These are phyloP conservation scores for Luperina nickerlii DNA, from an alignment of 2,888 invertebrate species.

Conservation along the genomic window DNA sequence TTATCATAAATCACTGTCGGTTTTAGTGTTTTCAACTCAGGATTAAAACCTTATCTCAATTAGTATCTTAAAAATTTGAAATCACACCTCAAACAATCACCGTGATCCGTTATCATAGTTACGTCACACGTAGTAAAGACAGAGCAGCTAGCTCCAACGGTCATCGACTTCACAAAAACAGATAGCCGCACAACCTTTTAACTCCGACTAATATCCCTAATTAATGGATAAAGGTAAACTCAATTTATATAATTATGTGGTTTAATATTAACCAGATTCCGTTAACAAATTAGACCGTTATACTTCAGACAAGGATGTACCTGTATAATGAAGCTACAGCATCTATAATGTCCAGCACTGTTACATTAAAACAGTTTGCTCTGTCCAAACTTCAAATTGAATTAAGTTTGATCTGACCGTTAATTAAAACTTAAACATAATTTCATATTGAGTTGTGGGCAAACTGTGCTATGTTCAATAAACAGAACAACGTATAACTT, in stretches of 20 bases:
- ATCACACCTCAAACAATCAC: background rate
- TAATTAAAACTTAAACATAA: constrained; percentile 83
- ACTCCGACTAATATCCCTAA: background rate
- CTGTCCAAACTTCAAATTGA: constrained; percentile 73
- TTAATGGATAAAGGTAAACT: constrained; percentile 16
- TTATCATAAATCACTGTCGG: constrained; percentile 18
- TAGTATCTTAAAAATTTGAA: background rate
- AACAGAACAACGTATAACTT: constrained; percentile 83
- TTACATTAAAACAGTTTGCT: constrained; percentile 64
- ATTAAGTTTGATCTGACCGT: constrained; percentile 75
- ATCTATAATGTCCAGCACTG: constrained; percentile 34
- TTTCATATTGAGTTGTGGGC: constrained; percentile 79
- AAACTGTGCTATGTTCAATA: constrained; percentile 80
- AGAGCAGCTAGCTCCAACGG: background rate
- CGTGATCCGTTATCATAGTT: background rate
- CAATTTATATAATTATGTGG: constrained; percentile 33
- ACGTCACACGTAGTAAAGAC: background rate
- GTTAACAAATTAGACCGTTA: constrained; percentile 33
- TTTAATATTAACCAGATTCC: constrained; percentile 32
- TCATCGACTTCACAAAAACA: background rate
- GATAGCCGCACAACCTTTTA: background rate
- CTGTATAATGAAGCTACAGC: constrained; percentile 30
- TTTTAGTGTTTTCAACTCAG: background rate
- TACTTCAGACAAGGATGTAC: constrained; percentile 27
- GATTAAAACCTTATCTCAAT: constrained; percentile 4